A percentile compares a stretch with the other conserved stretches of the same genome.
Conservation (phyloP, 2,113 vertebrate species). For the Scortum barcoo region DNA sequence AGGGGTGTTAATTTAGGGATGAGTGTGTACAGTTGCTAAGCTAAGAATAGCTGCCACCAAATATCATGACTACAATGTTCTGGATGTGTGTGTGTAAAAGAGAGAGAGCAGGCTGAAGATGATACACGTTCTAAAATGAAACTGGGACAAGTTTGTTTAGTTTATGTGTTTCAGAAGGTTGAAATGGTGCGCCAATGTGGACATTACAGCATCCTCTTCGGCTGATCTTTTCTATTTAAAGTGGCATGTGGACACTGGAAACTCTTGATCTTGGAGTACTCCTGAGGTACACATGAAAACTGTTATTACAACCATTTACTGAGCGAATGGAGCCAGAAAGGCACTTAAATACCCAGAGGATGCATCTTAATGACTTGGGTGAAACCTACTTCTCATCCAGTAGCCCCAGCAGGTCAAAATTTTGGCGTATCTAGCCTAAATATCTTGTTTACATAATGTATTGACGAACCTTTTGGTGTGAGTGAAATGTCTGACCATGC, state of each 20-base stretch:
- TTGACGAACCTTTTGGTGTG: too few species aligned
- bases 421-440: background rate
- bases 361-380: background rate
- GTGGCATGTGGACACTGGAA: background rate
- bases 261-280: background rate
- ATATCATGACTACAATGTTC: conserved; percentile 52
- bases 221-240: background rate
- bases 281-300: background rate
- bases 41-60: conserved; percentile 51
- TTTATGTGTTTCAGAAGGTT: conserved; percentile 25
- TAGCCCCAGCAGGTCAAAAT: background rate
- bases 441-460: background rate
- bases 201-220: background rate
- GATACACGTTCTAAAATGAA: conserved; percentile 49
- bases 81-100: conserved; percentile 21
- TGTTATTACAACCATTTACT: background rate
- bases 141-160: conserved; percentile 34
- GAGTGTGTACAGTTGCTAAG: conserved; percentile 37
- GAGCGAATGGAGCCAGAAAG: background rate
- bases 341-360: background rate
- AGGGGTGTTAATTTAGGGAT: conserved; percentile 38
- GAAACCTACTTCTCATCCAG: background rate
- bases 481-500: too few species aligned
- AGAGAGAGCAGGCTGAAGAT: conserved; percentile 23
- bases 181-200: background rate